These are phyloP conservation scores for Hirtodrosophila histrioides DNA, from an alignment of 2,888 invertebrate species.

Conservation along the genomic window DNA sequence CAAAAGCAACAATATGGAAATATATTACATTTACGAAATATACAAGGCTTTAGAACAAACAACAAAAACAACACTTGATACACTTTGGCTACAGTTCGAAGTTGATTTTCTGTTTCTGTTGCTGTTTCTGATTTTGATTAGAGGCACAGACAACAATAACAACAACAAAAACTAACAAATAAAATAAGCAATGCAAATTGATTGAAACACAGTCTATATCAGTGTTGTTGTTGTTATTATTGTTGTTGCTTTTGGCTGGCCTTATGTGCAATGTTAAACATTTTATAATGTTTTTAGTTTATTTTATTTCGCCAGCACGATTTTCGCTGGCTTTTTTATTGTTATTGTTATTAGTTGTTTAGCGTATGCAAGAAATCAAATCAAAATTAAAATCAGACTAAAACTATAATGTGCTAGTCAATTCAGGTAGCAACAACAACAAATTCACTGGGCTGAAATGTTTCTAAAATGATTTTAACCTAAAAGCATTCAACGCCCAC, in stretches of 20 bases:
- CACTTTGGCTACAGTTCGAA: slow-evolving; percentile 22
- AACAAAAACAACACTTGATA: slow-evolving; percentile 12
- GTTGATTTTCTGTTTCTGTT: slow-evolving; percentile 19
- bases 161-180: slow-evolving; percentile 26
- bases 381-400: slow-evolving; percentile 19
- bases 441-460: not conserved
- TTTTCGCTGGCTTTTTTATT: slow-evolving; percentile 39
- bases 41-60: slow-evolving; percentile 24
- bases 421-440: slow-evolving; percentile 3
- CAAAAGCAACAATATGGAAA: slow-evolving; percentile 11
- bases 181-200: slow-evolving; percentile 61
- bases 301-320: slow-evolving; percentile 16
- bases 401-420: slow-evolving; percentile 6
- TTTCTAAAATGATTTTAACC: too few species aligned
- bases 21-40: slow-evolving; percentile 37
- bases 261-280: slow-evolving; percentile 48
- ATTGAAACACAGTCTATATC: slow-evolving; percentile 36
- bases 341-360: slow-evolving; percentile 41
- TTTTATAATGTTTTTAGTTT: slow-evolving; percentile 28
- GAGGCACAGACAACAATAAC: slow-evolving; percentile 34
- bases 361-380: slow-evolving; percentile 50
- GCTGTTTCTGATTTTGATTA: slow-evolving; percentile 58
- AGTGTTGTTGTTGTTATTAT: slow-evolving; percentile 28
- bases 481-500: slow-evolving; percentile 57
- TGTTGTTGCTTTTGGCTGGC: slow-evolving; percentile 24